Conservation (phyloP, 1,140 invertebrate genomes). For the Ostrea edulis region DNA sequence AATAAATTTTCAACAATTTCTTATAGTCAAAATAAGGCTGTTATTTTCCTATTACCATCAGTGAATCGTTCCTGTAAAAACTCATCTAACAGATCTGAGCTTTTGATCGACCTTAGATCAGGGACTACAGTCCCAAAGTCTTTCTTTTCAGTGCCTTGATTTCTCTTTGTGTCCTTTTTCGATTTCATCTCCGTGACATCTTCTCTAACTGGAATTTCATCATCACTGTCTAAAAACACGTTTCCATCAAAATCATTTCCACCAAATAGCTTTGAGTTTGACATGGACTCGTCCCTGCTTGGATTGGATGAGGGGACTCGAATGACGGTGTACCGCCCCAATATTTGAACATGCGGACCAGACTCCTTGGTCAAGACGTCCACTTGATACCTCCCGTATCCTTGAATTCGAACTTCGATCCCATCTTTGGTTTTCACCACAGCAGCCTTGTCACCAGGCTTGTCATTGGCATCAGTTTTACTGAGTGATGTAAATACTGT, state of each 20-base stretch:
- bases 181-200: not conserved
- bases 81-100: slow-evolving; percentile 18
- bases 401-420: slow-evolving; percentile 44
- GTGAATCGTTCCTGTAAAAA: slow-evolving; percentile 35
- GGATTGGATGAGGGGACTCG: not conserved
- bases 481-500: slow-evolving; percentile 41
- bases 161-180: not conserved
- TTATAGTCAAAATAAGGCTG: too few species aligned
- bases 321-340: slow-evolving; percentile 43
- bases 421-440: slow-evolving; percentile 16
- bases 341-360: not conserved
- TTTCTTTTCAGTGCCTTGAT: not conserved
- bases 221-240: not conserved
- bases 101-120: slow-evolving; percentile 43
- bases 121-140: slow-evolving; percentile 7
- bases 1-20: too few species aligned
- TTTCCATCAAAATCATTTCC: slow-evolving; percentile 6
- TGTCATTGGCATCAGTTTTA: slow-evolving; percentile 44
- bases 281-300: not conserved
- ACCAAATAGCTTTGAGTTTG: slow-evolving; percentile 9
- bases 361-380: slow-evolving; percentile 42
- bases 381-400: slow-evolving; percentile 40
- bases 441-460: slow-evolving; percentile 14
- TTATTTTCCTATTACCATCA: slow-evolving; percentile 22
- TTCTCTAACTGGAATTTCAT: slow-evolving; percentile 3